These are phyloP conservation scores for Phaethornis superciliosus DNA, from an alignment of 2,113 vertebrate genomes.

Conservation along the genomic window DNA sequence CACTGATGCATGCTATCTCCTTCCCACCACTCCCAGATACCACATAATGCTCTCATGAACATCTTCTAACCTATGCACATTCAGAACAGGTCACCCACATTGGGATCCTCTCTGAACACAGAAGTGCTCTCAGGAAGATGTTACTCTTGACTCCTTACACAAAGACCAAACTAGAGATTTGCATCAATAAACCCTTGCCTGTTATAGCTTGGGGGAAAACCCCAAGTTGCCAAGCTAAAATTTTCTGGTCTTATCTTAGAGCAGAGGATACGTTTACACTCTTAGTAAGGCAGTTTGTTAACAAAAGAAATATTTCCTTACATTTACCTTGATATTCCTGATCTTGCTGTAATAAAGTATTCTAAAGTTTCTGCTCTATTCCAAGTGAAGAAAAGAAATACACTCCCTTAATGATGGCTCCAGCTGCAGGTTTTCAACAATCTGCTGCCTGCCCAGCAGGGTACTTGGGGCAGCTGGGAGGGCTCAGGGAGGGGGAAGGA, in stretches of 20 bases:
- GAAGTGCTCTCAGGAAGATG: background rate
- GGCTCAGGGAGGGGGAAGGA: accelerated
- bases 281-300: background rate
- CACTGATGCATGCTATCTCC: too few species aligned
- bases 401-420: too few species aligned
- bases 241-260: background rate
- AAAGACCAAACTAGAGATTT: background rate
- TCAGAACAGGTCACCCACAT: background rate
- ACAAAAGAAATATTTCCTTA: background rate
- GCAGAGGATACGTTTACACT: background rate
- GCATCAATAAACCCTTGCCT: background rate
- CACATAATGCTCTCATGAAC: too few species aligned
- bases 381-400: background rate
- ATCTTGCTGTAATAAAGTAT: background rate
- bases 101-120: background rate
- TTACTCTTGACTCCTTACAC: background rate
- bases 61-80: background rate
- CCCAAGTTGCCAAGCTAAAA: accelerated
- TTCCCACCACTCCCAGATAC: background rate
- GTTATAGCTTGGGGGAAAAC: background rate
- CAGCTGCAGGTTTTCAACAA: background rate
- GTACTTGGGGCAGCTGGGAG: background rate
- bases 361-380: accelerated
- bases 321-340: background rate
- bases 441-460: background rate